Conservation (phyloP, 2,113 vertebrate genomes). For the Brachyistius frenatus region DNA sequence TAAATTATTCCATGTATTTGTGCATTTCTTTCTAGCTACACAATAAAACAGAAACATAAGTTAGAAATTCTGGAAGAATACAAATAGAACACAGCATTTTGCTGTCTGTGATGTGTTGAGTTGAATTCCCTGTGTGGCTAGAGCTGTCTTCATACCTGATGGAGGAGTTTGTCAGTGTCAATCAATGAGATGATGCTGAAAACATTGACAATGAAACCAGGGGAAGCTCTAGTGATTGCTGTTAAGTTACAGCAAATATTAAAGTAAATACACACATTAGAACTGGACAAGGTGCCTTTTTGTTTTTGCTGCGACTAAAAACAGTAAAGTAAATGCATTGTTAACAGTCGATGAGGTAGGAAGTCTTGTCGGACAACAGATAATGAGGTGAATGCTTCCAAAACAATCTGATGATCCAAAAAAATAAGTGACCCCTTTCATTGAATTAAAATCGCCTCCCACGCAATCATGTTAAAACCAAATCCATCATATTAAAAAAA, state of each 20-base stretch:
- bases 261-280: background rate
- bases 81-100: too few relatives aligned
- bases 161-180: too few relatives aligned
- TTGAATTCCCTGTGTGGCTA: background rate
- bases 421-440: background rate
- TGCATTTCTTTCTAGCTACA: background rate
- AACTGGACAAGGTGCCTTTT: background rate
- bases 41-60: too few relatives aligned
- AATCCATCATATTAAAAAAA: background rate
- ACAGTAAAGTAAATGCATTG: background rate
- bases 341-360: background rate
- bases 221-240: background rate
- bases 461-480: background rate
- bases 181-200: background rate
- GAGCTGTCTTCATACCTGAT: background rate
- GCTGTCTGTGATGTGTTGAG: background rate
- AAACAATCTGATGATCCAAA: background rate
- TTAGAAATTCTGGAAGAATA: too few relatives aligned
- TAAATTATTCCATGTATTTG: background rate
- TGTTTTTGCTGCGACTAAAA: too few relatives aligned
- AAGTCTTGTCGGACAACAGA: constrained; percentile 4
- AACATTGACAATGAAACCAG: background rate
- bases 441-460: constrained; percentile 4
- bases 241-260: background rate
- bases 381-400: background rate